These are phyloP conservation scores for Xylota segnis DNA, from an alignment of 2,888 invertebrate species.

Conservation along the genomic window DNA sequence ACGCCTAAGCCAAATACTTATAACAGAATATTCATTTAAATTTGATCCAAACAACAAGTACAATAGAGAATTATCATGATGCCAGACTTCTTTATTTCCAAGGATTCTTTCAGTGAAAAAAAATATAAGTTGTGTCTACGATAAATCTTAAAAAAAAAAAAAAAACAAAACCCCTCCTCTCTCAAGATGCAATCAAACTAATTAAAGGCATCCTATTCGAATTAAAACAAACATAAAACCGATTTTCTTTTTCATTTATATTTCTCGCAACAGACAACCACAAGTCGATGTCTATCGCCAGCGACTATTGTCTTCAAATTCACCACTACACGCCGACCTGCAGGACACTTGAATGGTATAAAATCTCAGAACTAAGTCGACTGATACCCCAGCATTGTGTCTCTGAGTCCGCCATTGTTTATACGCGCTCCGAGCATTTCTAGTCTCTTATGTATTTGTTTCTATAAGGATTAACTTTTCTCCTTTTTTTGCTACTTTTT, in stretches of 20 bases:
- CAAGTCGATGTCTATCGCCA: conserved; percentile 28
- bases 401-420: conserved; percentile 39
- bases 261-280: conserved; percentile 16
- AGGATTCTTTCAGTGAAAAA: too few species aligned
- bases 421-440: conserved; percentile 25
- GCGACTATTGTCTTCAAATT: conserved; percentile 39
- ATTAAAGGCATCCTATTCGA: conserved; percentile 64
- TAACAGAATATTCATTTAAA: too few species aligned
- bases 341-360: conserved; percentile 31
- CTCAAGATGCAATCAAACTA: conserved; percentile 57
- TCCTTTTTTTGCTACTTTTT: neutral
- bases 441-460: conserved; percentile 21
- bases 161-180: neutral
- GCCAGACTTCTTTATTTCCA: neutral
- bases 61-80: too few species aligned
- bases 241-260: conserved; percentile 22
- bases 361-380: conserved; percentile 52
- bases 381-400: conserved; percentile 44
- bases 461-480: conserved; percentile 43
- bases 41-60: too few species aligned
- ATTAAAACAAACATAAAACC: conserved; percentile 49
- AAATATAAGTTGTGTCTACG: neutral
- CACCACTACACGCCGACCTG: neutral
- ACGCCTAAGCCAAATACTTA: too few species aligned
- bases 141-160: neutral